Evolutionary conservation across 2,888 invertebrate genomes (phyloP).

Genomic region (Pristionchus arcanus): DNA sequence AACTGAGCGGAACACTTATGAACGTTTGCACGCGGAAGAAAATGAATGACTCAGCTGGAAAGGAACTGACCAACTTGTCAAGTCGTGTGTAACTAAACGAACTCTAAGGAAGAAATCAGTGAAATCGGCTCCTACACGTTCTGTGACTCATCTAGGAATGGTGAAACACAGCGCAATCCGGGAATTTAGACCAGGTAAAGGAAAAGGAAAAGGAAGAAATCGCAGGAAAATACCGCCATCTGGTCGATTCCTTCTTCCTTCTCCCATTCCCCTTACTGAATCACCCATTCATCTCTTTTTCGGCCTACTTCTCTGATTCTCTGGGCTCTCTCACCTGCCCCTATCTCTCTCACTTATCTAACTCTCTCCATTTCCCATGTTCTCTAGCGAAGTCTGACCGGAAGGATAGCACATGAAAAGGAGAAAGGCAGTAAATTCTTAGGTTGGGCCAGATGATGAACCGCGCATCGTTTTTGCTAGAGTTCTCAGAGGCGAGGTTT

Average conservation of each 20-base stretch:
- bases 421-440: background rate
- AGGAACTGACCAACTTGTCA: background rate
- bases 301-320: background rate
- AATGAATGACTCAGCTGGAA: background rate
- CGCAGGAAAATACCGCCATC: background rate
- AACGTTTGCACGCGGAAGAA: background rate
- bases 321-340: background rate
- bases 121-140: background rate
- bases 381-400: background rate
- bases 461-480: background rate
- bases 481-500: background rate
- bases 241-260: background rate
- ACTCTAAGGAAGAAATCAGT: background rate
- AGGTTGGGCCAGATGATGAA: background rate
- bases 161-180: background rate
- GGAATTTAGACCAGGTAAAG: background rate
- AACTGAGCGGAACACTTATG: background rate
- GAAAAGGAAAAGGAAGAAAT: background rate
- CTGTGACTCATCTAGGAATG: background rate
- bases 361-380: background rate
- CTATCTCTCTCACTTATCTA: background rate
- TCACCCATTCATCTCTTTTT: constrained; percentile 41
- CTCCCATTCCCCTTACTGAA: background rate
- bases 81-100: background rate
- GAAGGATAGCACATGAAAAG: background rate